A percentile compares a stretch with the other conserved stretches of the same genome.
These are phyloP conservation scores for Characodon lateralis DNA, from an alignment of 2,797 vertebrate species.

Conservation along the genomic window DNA sequence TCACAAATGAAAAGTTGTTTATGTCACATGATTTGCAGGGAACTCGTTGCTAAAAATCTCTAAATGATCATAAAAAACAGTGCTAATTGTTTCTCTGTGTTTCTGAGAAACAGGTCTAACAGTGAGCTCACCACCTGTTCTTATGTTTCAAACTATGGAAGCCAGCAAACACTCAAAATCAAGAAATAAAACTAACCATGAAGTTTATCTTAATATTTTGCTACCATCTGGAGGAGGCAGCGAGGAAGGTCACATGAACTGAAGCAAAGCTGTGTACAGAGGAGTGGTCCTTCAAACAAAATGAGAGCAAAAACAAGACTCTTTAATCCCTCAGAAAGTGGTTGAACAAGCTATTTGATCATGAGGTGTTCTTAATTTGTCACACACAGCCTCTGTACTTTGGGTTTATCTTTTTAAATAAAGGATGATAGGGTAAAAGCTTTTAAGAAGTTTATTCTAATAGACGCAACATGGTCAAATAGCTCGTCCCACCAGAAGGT, in stretches of 20 bases:
- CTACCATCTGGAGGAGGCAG: constrained; percentile 68
- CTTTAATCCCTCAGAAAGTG: not conserved
- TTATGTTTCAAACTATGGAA: not conserved
- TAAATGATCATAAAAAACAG: not conserved
- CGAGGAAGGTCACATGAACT: not conserved
- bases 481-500: no score
- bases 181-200: not conserved
- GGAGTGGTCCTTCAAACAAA: not conserved
- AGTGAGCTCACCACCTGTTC: no score
- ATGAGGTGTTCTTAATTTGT: not conserved
- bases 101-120: not conserved
- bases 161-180: not conserved
- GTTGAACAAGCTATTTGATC: not conserved
- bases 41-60: not conserved
- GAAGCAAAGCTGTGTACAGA: no score
- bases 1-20: no score
- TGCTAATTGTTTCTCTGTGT: not conserved
- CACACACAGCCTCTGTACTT: no score
- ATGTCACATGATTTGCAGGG: not conserved
- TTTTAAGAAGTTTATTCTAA: no score
- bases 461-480: no score
- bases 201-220: constrained; percentile 46
- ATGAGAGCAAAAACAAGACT: not conserved
- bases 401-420: no score
- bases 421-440: no score